phyloP scores from a whole-genome alignment of 1,140 invertebrate species.

The Ceratina japonica region DNA sequence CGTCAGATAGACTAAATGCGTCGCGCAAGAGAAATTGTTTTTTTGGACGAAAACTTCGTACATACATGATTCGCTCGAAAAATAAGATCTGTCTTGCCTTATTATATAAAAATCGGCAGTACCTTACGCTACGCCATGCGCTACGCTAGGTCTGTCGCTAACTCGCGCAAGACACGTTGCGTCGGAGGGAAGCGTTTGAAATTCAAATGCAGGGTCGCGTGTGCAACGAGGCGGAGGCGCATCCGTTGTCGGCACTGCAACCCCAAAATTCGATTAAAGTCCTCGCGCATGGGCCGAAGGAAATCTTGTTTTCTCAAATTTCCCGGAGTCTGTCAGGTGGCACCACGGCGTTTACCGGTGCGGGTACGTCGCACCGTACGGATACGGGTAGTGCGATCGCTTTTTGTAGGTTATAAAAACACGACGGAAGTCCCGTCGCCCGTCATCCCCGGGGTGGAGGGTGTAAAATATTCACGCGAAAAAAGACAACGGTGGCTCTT shows the following conservation, averaged over 20 bases:
- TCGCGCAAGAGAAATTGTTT: neutral
- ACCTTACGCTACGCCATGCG: too few species aligned
- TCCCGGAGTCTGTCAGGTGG: slow-evolving; percentile 76
- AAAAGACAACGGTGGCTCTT: slow-evolving; percentile 34
- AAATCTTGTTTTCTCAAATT: slow-evolving; percentile 75
- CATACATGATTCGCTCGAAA: fast-evolving
- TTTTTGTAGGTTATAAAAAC: slow-evolving; percentile 69
- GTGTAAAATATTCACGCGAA: slow-evolving; percentile 41
- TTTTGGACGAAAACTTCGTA: neutral
- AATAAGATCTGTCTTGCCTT: neutral
- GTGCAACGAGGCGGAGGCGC: slow-evolving; percentile 42
- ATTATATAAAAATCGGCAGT: too few species aligned
- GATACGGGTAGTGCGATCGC: slow-evolving; percentile 58
- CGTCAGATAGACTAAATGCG: neutral
- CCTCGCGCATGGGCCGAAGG: slow-evolving; percentile 75
- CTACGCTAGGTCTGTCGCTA: neutral
- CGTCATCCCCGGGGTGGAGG: slow-evolving; percentile 48
- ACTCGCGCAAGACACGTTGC: too few species aligned
- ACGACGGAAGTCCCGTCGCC: slow-evolving; percentile 28
- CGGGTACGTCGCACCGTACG: slow-evolving; percentile 54
- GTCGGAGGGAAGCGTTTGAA: slow-evolving; percentile 37
- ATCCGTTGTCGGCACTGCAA: slow-evolving; percentile 58
- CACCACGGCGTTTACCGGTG: slow-evolving; percentile 70
- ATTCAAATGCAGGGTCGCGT: slow-evolving; percentile 4
- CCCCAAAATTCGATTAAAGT: slow-evolving; percentile 78